A percentile compares a stretch with the other conserved stretches of the same genome.
phyloP scores from a whole-genome alignment of 2,113 vertebrate genomes.

The Suncus etruscus region DNA sequence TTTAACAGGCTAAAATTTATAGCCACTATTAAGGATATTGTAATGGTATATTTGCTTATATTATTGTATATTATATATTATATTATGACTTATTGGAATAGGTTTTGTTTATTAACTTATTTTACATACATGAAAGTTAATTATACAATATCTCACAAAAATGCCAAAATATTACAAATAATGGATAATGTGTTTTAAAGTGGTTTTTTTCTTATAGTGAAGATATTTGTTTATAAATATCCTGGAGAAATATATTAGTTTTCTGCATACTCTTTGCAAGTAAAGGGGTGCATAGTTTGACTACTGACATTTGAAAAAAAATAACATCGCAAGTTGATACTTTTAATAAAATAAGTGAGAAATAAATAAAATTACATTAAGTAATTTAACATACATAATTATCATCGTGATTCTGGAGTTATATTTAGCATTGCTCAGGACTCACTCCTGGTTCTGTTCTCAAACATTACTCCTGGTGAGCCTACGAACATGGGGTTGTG shows the following conservation, averaged over 20 bases:
- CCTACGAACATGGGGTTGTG: too few relatives aligned
- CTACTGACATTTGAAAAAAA: too few relatives aligned
- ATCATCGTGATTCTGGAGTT: neutral
- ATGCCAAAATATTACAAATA: neutral
- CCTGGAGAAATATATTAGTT: too few relatives aligned
- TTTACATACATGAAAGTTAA: constrained; percentile 9
- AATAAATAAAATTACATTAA: constrained; percentile 36
- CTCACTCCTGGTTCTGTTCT: too few relatives aligned
- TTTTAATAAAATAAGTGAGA: constrained; percentile 47
- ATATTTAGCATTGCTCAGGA: too few relatives aligned
- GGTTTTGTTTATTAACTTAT: constrained; percentile 32
- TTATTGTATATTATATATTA: neutral
- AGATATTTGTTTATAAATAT: too few relatives aligned
- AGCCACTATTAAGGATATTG: constrained; percentile 16
- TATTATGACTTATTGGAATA: too few relatives aligned
- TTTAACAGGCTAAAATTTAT: constrained; percentile 17
- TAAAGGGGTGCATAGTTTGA: too few relatives aligned
- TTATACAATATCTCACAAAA: neutral
- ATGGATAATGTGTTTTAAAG: too few relatives aligned
- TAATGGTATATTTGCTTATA: constrained; percentile 27
- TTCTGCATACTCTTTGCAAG: too few relatives aligned
- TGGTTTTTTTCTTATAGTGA: too few relatives aligned
- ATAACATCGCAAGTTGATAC: neutral
- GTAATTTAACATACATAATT: neutral
- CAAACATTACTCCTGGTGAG: too few relatives aligned